These are phyloP conservation scores for Enteromius afrohamiltoni DNA, from an alignment of 2,797 vertebrate genomes.

Conservation along the genomic window DNA sequence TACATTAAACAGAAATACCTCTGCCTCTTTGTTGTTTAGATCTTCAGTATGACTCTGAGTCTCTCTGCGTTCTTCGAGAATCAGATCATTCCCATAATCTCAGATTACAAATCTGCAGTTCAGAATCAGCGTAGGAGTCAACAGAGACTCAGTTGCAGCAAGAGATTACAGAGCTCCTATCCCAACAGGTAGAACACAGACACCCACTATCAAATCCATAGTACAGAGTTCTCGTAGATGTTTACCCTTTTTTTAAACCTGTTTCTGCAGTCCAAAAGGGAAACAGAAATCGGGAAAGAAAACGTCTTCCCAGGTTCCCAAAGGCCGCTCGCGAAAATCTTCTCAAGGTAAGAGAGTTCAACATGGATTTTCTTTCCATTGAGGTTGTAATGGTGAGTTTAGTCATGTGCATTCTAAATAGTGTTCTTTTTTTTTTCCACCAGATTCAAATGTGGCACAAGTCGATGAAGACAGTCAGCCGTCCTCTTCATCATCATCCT, in stretches of 20 bases:
- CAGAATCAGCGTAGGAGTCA: conserved; percentile 86
- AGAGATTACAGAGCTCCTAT: conserved; percentile 71
- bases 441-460: conserved; percentile 33
- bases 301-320: conserved; percentile 79
- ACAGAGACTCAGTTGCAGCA: conserved; percentile 85
- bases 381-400: not conserved
- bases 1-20: too few species aligned
- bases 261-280: conserved; percentile 83
- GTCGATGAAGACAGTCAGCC: conserved; percentile 83
- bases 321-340: conserved; percentile 81
- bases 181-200: conserved; percentile 47
- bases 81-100: conserved; percentile 90
- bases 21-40: conserved; percentile 73
- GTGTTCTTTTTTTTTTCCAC: not conserved
- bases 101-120: conserved; percentile 91
- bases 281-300: conserved; percentile 90
- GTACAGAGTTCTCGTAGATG: not conserved
- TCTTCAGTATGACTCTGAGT: conserved; percentile 96
- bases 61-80: conserved; percentile 95
- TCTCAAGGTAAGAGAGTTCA: conserved; percentile 72
- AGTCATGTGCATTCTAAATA: not conserved
- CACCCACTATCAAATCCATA: not conserved
- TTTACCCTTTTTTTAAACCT: conserved; percentile 7
- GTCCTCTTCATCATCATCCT: conserved; percentile 82
- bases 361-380: not conserved